Conservation (phyloP, 1,140 invertebrate genomes). For the Reticulitermes speratus region DNA sequence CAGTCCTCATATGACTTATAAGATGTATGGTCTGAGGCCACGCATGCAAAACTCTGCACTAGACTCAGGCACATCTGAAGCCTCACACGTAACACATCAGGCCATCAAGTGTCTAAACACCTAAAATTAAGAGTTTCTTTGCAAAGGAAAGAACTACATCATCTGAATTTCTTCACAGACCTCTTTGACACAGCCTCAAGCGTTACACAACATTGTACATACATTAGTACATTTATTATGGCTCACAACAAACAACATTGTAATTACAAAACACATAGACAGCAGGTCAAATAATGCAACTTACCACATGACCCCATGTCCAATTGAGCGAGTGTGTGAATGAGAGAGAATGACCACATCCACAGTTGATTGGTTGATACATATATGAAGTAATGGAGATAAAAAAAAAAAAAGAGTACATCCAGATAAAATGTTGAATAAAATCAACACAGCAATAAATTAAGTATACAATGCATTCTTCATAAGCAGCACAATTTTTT, state of each 20-base stretch:
- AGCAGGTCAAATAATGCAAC: neutral
- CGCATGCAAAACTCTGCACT: too few relatives aligned
- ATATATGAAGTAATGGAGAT: conserved; percentile 28
- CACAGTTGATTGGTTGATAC: conserved; percentile 24
- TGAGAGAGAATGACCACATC: conserved; percentile 2
- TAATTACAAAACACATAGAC: neutral
- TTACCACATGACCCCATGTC: neutral
- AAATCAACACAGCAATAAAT: conserved; percentile 17
- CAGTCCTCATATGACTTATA: too few relatives aligned
- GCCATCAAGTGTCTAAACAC: too few relatives aligned
- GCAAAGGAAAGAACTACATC: neutral
- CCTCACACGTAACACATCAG: too few relatives aligned
- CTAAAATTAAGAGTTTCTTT: neutral
- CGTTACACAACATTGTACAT: neutral
- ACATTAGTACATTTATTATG: neutral
- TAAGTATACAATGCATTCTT: conserved; percentile 17
- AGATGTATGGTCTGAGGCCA: too few relatives aligned
- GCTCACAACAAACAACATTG: neutral
- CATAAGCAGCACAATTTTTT: neutral
- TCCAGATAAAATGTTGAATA: conserved; percentile 27
- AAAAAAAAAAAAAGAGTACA: conserved; percentile 29
- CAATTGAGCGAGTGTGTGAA: conserved; percentile 11
- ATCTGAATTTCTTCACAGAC: neutral
- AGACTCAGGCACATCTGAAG: too few relatives aligned
- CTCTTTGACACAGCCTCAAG: neutral